Evolutionary conservation across 2,113 vertebrate species (phyloP).

Genomic region (Oreochromis tanganicae): DNA sequence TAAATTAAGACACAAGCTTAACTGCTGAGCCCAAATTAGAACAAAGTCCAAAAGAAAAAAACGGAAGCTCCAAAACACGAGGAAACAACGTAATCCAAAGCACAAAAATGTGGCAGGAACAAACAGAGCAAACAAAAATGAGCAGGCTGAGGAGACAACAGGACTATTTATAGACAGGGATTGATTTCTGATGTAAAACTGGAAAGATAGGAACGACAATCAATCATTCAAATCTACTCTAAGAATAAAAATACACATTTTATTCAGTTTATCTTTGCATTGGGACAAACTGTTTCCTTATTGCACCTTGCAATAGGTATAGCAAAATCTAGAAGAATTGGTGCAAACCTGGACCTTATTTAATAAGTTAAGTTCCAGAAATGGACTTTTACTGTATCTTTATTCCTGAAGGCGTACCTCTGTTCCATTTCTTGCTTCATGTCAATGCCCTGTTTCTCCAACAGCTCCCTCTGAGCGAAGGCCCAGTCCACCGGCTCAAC

Average conservation of each 20-base stretch:
- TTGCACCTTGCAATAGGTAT: background rate
- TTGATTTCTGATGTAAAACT: background rate
- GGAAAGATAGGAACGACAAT: background rate
- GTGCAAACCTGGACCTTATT: background rate
- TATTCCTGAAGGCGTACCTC: slow-evolving; percentile 70
- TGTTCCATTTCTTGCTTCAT: slow-evolving; percentile 99
- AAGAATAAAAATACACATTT: background rate
- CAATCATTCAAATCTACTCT: background rate
- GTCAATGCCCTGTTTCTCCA: slow-evolving; percentile 97
- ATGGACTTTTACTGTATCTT: background rate
- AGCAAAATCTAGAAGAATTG: background rate
- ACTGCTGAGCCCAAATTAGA: background rate
- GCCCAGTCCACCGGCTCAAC: slow-evolving; percentile 94
- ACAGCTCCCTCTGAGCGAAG: slow-evolving; percentile 90
- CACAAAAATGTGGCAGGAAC: background rate
- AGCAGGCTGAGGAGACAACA: background rate
- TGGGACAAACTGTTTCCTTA: background rate
- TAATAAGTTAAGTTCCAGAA: background rate
- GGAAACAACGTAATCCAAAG: background rate
- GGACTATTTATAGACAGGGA: background rate
- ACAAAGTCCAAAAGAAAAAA: background rate
- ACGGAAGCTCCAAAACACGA: background rate
- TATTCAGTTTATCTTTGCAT: background rate
- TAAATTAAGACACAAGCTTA: background rate
- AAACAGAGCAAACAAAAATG: background rate